A percentile compares a stretch with the other conserved stretches of the same genome.
Evolutionary conservation across 2,797 vertebrate genomes (phyloP).

Genomic region (Octomys mimax): DNA sequence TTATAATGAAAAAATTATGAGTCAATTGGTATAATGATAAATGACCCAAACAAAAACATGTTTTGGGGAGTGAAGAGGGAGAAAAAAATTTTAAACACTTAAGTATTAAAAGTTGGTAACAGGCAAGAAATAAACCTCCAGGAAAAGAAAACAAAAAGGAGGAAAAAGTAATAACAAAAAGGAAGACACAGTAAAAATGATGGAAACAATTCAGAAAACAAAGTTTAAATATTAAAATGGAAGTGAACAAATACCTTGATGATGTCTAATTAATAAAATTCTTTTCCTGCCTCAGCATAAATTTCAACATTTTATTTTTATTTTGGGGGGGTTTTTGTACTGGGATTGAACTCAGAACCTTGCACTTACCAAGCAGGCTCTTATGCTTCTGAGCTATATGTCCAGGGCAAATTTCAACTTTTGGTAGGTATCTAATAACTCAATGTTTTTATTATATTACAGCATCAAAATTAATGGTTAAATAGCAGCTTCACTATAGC

Average conservation of each 20-base stretch:
- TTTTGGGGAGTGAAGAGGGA: neutral
- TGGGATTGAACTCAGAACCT: too few relatives aligned
- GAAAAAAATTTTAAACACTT: constrained; percentile 1
- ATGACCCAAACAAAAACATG: neutral
- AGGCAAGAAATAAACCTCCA: constrained; percentile 2
- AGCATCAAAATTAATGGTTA: constrained; percentile 48
- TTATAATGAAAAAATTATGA: neutral
- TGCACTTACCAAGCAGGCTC: too few relatives aligned
- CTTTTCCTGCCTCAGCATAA: neutral
- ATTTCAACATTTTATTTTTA: neutral
- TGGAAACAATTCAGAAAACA: neutral
- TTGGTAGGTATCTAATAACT: constrained; percentile 19
- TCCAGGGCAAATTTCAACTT: neutral
- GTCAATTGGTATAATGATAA: neutral
- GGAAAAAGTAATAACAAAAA: constrained; percentile 24
- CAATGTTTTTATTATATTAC: constrained; percentile 2
- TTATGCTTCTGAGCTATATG: too few relatives aligned
- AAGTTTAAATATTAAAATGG: neutral
- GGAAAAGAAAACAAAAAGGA: neutral
- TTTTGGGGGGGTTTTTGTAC: too few relatives aligned
- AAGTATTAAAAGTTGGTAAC: neutral
- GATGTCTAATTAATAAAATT: constrained; percentile 3
- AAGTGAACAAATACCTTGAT: neutral
- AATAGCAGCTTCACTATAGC: constrained; percentile 4
- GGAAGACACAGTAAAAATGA: neutral